A percentile compares a stretch with the other conserved stretches of the same genome.
These are phyloP conservation scores for Larimichthys polyactis DNA, from an alignment of 2,113 vertebrate genomes.

Conservation along the genomic window DNA sequence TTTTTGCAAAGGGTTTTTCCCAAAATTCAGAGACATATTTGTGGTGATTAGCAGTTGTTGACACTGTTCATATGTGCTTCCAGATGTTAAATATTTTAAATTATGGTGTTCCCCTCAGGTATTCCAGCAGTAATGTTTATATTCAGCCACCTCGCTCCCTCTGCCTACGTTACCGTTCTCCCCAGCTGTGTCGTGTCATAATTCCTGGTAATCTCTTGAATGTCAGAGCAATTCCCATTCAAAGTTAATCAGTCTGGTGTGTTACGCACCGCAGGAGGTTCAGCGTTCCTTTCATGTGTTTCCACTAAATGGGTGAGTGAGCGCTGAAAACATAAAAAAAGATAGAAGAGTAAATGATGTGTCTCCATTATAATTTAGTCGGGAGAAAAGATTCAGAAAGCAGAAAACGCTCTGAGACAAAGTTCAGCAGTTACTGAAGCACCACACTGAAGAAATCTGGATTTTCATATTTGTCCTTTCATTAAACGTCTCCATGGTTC, in stretches of 20 bases:
- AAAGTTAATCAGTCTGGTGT: constrained; percentile 61
- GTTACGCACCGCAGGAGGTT: constrained; percentile 29
- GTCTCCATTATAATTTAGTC: constrained; percentile 53
- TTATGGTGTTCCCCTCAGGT: neutral
- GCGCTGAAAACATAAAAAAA: constrained; percentile 45
- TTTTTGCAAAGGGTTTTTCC: neutral
- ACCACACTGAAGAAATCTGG: neutral
- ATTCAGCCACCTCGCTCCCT: neutral
- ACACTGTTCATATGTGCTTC: neutral
- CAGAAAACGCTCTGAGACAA: constrained; percentile 4
- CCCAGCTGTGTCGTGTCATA: constrained; percentile 24
- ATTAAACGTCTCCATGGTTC: neutral
- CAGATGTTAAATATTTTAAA: neutral
- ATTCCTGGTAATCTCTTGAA: constrained; percentile 49
- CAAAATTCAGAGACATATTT: neutral
- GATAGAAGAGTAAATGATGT: constrained; percentile 58
- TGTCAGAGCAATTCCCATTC: constrained; percentile 52
- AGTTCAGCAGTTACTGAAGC: neutral
- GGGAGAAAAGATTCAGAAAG: constrained; percentile 28
- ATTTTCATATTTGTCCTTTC: neutral
- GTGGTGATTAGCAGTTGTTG: neutral
- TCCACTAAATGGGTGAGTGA: constrained; percentile 49
- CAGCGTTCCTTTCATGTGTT: constrained; percentile 44
- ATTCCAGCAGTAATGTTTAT: constrained; percentile 2
- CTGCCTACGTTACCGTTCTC: neutral